Conservation (phyloP, 2,797 vertebrate species). For the Rhincodon typus region DNA sequence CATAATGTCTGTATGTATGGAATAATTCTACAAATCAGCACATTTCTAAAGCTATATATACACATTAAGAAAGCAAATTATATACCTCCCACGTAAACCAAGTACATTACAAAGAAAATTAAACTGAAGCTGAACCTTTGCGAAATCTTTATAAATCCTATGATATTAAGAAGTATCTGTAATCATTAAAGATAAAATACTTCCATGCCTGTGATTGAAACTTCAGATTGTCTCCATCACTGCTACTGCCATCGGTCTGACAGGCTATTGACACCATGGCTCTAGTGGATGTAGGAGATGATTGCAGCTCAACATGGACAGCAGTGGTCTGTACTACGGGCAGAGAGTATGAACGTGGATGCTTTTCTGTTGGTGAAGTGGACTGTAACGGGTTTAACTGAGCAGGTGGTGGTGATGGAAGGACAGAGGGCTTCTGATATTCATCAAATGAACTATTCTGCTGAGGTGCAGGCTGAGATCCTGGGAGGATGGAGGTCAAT, state of each 20-base stretch:
- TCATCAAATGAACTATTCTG: slow-evolving; percentile 50
- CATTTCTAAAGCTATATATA: background rate
- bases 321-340: slow-evolving; percentile 44
- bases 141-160: background rate
- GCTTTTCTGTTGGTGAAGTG: background rate
- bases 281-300: slow-evolving; percentile 48
- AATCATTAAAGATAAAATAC: slow-evolving; percentile 32
- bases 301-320: slow-evolving; percentile 42
- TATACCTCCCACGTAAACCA: background rate
- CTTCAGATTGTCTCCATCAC: slow-evolving; percentile 45
- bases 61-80: background rate
- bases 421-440: slow-evolving; percentile 46
- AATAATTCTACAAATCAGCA: background rate
- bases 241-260: slow-evolving; percentile 71
- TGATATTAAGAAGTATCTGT: background rate
- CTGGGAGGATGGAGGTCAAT: slow-evolving; percentile 41
- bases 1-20: background rate
- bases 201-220: slow-evolving; percentile 71
- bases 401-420: slow-evolving; percentile 38
- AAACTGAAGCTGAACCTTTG: background rate
- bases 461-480: slow-evolving; percentile 44
- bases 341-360: slow-evolving; percentile 42
- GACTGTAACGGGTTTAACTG: background rate
- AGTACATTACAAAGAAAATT: background rate
- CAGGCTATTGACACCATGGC: slow-evolving; percentile 73